Base-by-base conservation (phyloP, 2,113 vertebrate genomes). In the Ptilorrhoa leucosticta region DNA sequence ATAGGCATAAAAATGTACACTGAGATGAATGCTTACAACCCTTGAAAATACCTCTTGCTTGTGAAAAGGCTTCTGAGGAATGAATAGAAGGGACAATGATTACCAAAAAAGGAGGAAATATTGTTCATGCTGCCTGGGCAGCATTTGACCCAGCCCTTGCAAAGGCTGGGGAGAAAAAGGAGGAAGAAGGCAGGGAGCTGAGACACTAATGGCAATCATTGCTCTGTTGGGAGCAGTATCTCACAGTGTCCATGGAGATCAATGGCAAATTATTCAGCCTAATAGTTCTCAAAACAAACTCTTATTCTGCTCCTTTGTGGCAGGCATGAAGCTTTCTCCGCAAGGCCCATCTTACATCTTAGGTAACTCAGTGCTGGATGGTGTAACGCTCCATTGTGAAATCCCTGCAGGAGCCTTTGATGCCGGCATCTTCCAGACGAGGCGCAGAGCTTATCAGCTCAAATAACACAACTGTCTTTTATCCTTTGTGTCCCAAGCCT, bases 381-480 rank as follows among this genome's bases (percentile, higher is more conserved):
- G 90, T 66, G 15, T 50, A 80, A 83, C 78, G 37, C 69, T 90
- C 79, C 64, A 54, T 89, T 61, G 91, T 87, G 90, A 87, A 68
- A 91, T 48, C 72, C 26, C 94, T 69, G 87, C 61, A 86, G 89
- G 93, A 95, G 58, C 54, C 91, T 96, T 89, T 94, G 91, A 96
- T 95, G 77, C 57, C 20, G 6, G 69, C 73, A 58, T 83, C 95
- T 92, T 85, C 4, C 4, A 86, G 90, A 89, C 8, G 1, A 86
- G 89, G 86, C 5, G 3, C 23, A 28, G 57, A 44, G 82, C 70
- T 92, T 91, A 95, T 93, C 87, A 83, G 87, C 86, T 84, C 72
- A 87, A 87, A 93, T 90, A 95, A 87, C 90, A 89, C 77, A 91
- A 94, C 63, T 78, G 93, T 69, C 89, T 95, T 92, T 87, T 64